A percentile compares a stretch with the other conserved stretches of the same genome.
These are phyloP conservation scores for Saccostrea cuccullata DNA, from an alignment of 1,140 invertebrate species.

Conservation along the genomic window DNA sequence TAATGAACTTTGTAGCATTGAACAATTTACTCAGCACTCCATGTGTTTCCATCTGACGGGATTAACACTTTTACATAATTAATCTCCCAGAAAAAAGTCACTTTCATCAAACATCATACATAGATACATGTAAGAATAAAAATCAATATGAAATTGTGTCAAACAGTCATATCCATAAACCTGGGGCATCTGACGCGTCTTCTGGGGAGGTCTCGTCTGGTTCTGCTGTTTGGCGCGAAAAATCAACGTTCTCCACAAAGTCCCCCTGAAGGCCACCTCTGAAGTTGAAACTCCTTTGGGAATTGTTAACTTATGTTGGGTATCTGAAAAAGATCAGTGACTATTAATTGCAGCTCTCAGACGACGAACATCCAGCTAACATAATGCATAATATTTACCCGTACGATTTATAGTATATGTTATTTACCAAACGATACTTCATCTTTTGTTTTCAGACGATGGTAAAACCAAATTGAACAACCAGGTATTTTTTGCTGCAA, in stretches of 20 bases:
- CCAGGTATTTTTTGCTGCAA: neutral
- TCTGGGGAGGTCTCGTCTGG: neutral
- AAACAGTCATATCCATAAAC: neutral
- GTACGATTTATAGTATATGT: neutral
- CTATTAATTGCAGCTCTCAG: neutral
- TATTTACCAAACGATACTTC: neutral
- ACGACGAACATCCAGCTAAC: neutral
- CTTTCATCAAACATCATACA: constrained; percentile 15
- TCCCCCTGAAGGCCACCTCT: neutral
- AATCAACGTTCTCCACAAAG: neutral
- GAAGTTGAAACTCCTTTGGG: neutral
- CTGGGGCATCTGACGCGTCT: neutral
- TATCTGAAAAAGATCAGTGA: neutral
- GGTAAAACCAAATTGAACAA: neutral
- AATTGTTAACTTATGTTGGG: neutral
- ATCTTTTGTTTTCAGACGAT: neutral
- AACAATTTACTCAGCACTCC: neutral
- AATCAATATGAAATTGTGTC: constrained; percentile 18
- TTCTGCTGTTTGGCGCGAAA: neutral
- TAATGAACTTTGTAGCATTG: constrained; percentile 11
- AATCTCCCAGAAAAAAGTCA: constrained; percentile 15
- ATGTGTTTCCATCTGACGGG: neutral
- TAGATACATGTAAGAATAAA: constrained; percentile 19
- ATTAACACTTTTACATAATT: constrained; percentile 37
- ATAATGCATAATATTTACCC: neutral